Evolutionary conservation across 1,140 invertebrate genomes (phyloP), one percentile per base, ranked within the genome.

Genomic region (Drosophila repletoides): DNA sequence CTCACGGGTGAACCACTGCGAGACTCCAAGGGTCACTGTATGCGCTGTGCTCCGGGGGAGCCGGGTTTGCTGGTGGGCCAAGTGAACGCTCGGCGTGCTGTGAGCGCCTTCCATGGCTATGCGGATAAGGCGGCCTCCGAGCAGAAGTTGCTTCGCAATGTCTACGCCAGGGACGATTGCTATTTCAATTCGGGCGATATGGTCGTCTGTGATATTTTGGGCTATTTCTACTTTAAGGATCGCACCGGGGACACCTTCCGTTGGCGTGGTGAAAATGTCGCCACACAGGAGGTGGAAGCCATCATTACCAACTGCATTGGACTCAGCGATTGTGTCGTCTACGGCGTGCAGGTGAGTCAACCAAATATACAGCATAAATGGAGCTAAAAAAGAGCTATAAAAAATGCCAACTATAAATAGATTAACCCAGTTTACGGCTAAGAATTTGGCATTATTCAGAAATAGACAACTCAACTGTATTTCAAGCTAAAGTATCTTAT

Each of bases 171-270:
- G 40, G 98, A 96, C n/a, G 98, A 99, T 90, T 92, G 92, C 17
- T 97, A 93, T 52, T 99, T 99, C 88, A 95, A 98, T 74, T 96
- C 97, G 5, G 97, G 98, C 59, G 98, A 99, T 91, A 94, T 99
- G 69, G 91, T 99, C 29, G 93, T 96, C 0, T 95, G 95, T 93
- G 98, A 99, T 89, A 94, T 97, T 40, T 93, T 95, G 29, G 97
- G 98, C 2, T 99, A 98, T 90, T 95, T 97, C 77, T 99, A 97
- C 90, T 99, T 99, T 91, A 96, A 95, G 74, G 98, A 99, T 89
- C 93, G 98, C 71, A 98, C 96, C 10, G 98, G 98, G 6, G 98
- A 99, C 88, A 99, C 98, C 0, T 99, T 97, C 89, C 95, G 98
- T 71, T 97, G 95, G 95, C 94, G 95, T 59, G 98, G 98, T 21